A percentile compares a stretch with the other conserved stretches of the same genome.
phyloP scores from a whole-genome alignment of 2,797 vertebrate species.

The Naso thynnoides region DNA sequence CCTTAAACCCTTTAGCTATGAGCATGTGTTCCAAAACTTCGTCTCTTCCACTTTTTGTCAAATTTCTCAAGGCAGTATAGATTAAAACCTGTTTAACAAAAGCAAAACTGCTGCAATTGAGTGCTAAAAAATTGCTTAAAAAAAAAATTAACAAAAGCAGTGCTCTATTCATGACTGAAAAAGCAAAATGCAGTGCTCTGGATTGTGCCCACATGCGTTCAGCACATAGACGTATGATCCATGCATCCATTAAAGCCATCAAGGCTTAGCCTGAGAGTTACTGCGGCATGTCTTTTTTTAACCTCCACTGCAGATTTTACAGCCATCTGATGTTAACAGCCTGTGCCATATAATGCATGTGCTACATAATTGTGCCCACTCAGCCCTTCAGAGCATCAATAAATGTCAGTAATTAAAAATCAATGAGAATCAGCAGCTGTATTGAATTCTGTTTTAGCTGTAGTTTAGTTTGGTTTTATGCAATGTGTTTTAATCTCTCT shows the following conservation, averaged over 20 bases:
- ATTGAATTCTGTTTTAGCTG: slow-evolving; percentile 28
- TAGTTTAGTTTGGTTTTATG: slow-evolving; percentile 17
- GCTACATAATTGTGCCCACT: slow-evolving; percentile 45
- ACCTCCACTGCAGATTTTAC: slow-evolving; percentile 29
- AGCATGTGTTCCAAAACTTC: too few species aligned
- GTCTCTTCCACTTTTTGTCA: too few species aligned
- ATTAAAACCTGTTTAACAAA: too few species aligned
- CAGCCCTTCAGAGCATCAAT: slow-evolving; percentile 54
- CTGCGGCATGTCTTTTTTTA: slow-evolving; percentile 12
- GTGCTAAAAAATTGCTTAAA: too few species aligned
- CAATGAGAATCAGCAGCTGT: slow-evolving; percentile 40
- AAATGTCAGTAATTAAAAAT: slow-evolving; percentile 62
- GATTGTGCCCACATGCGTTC: not conserved
- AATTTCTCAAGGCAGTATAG: too few species aligned
- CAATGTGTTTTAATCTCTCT: slow-evolving; percentile 22
- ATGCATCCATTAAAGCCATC: slow-evolving; percentile 44
- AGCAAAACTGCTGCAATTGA: too few species aligned
- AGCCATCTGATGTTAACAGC: slow-evolving; percentile 20
- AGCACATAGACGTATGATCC: slow-evolving; percentile 6
- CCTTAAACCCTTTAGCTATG: too few species aligned
- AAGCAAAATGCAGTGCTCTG: not conserved
- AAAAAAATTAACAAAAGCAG: too few species aligned
- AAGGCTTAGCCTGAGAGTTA: slow-evolving; percentile 8
- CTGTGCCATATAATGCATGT: slow-evolving; percentile 11
- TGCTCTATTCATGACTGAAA: too few species aligned